Conservation (phyloP, 2,113 vertebrate genomes). For the Pseudorectes ferrugineus region DNA sequence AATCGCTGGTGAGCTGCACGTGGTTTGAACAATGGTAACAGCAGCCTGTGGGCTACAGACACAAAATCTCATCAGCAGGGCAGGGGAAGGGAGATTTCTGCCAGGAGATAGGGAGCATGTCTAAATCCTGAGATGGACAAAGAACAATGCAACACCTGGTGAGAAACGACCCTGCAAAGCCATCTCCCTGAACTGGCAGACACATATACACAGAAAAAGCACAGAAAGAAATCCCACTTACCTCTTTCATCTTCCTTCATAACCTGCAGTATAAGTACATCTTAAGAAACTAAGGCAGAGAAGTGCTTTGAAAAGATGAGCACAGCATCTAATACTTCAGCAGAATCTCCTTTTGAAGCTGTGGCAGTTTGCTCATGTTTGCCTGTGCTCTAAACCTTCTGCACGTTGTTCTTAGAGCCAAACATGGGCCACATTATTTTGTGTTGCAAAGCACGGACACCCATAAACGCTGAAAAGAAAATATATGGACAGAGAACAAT, state of each 20-base stretch:
- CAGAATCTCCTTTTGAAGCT: background rate
- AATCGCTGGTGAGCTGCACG: accelerated
- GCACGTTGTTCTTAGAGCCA: background rate
- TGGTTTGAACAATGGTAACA: background rate
- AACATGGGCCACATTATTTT: background rate
- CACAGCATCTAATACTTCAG: background rate
- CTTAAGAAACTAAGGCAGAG: background rate
- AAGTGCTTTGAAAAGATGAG: background rate
- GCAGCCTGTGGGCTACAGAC: background rate
- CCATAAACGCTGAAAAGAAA: background rate
- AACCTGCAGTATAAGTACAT: background rate
- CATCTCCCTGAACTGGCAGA: background rate
- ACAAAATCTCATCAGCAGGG: background rate
- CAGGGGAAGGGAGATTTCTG: background rate
- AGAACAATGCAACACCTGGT: background rate
- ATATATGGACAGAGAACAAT: background rate
- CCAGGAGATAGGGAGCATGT: background rate
- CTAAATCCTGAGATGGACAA: background rate
- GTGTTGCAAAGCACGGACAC: background rate
- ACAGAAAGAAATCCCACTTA: background rate
- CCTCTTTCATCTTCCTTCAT: background rate
- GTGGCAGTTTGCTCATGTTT: background rate
- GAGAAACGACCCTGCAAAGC: background rate
- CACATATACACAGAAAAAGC: background rate
- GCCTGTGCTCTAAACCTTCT: background rate